phyloP scores from a whole-genome alignment of 2,797 vertebrate species.

The Pseudochromis fuscus region DNA sequence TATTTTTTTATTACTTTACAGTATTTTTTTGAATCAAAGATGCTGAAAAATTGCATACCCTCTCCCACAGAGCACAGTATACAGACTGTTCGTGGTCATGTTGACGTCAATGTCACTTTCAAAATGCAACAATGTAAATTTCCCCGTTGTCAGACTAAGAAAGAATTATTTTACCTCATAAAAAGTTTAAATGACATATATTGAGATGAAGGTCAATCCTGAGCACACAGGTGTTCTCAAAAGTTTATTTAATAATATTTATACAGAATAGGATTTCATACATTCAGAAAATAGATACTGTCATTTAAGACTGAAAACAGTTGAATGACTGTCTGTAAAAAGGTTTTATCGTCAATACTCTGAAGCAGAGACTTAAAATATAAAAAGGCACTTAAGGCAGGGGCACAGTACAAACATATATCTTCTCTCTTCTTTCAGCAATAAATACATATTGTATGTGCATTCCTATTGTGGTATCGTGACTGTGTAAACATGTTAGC shows the following conservation, averaged over 20 bases:
- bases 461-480: constrained; percentile 60
- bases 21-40: too few relatives aligned
- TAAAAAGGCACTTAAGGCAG: constrained; percentile 75
- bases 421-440: constrained; percentile 54
- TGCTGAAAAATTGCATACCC: too few relatives aligned
- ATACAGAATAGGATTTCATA: constrained; percentile 55
- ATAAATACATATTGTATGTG: constrained; percentile 77
- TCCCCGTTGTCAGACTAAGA: too few relatives aligned
- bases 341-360: constrained; percentile 55
- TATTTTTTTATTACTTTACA: too few relatives aligned
- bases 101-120: constrained; percentile 9
- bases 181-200: neutral
- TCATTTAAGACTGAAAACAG: constrained; percentile 55
- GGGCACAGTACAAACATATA: constrained; percentile 58
- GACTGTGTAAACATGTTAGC: constrained; percentile 82
- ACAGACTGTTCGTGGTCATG: constrained; percentile 4
- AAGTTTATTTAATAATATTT: constrained; percentile 69
- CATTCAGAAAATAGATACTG: constrained; percentile 45
- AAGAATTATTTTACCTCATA: too few relatives aligned
- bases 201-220: neutral
- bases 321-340: constrained; percentile 57
- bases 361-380: constrained; percentile 58
- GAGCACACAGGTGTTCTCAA: constrained; percentile 44
- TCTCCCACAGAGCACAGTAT: too few relatives aligned
- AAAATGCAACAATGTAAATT: constrained; percentile 5